Percentiles rank a stretch among this genome's conserved stretches.
phyloP scores from a whole-genome alignment of 2,113 vertebrate genomes.

The Pteropus alecto region DNA sequence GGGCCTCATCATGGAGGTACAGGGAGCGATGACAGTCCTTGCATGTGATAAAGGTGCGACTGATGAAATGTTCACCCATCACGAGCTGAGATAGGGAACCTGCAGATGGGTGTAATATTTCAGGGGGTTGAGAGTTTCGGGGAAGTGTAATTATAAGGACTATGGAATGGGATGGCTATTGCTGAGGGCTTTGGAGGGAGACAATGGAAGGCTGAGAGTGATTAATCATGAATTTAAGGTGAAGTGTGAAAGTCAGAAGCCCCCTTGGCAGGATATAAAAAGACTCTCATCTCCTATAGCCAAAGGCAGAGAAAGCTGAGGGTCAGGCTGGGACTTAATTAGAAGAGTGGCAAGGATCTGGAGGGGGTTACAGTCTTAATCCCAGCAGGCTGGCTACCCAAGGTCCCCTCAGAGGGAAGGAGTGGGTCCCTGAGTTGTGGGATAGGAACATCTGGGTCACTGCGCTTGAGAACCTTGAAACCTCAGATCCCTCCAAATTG shows the following conservation, averaged over 20 bases:
- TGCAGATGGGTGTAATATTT: background rate
- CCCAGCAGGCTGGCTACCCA: background rate
- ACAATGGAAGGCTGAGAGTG: slow-evolving; percentile 19
- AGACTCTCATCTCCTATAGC: slow-evolving; percentile 44
- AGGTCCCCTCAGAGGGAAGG: background rate
- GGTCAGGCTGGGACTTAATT: slow-evolving; percentile 39
- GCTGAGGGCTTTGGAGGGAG: slow-evolving; percentile 59
- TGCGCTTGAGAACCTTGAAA: background rate
- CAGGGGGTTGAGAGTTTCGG: background rate
- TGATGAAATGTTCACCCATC: background rate
- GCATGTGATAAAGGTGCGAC: background rate
- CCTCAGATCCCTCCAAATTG: background rate
- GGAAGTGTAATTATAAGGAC: slow-evolving; percentile 29
- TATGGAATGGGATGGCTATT: background rate
- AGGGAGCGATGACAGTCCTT: background rate
- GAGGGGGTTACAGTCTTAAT: background rate
- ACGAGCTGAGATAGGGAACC: background rate
- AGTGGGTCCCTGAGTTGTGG: background rate
- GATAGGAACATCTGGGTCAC: background rate
- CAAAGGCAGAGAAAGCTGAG: slow-evolving; percentile 38
- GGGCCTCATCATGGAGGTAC: background rate
- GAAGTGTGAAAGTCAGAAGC: slow-evolving; percentile 46
- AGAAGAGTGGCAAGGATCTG: background rate
- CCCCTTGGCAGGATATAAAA: slow-evolving; percentile 52
- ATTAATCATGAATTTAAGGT: slow-evolving; percentile 55